These are phyloP conservation scores for Nasonia giraulti DNA, from an alignment of 1,140 invertebrate species.

Conservation along the genomic window DNA sequence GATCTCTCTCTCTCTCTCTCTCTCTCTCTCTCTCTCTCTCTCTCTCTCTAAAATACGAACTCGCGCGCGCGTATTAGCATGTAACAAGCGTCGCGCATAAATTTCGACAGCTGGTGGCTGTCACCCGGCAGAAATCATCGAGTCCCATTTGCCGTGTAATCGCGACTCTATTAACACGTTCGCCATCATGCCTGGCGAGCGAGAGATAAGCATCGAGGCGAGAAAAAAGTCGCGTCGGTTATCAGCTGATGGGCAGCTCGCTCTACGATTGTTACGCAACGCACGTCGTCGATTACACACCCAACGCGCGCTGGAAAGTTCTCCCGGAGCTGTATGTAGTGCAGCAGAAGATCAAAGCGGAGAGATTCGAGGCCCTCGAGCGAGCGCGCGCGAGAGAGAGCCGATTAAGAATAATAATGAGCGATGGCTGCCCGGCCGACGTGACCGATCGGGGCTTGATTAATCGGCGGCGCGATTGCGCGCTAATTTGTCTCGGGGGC, in stretches of 20 bases:
- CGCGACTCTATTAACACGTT: conserved; percentile 4
- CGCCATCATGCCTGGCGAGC: too few species aligned
- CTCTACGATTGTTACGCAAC: conserved; percentile 10
- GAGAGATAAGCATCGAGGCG: not conserved
- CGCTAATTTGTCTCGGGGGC: conserved; percentile 51
- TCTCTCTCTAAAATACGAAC: too few species aligned
- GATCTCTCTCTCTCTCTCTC: too few species aligned
- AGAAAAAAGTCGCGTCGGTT: not conserved
- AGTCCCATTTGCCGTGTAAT: not conserved
- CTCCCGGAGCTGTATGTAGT: not conserved
- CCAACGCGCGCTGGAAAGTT: not conserved
- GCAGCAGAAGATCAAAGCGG: conserved; percentile 8
- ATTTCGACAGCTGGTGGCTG: not conserved
- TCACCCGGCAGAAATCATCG: not conserved
- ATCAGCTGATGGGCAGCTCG: not conserved
- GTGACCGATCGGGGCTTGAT: conserved; percentile 56
- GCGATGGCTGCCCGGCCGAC: conserved; percentile 39
- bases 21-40: too few species aligned
- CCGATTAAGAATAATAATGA: conserved; percentile 58
- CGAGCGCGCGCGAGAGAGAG: conserved; percentile 49
- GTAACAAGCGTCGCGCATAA: not conserved
- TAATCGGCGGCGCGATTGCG: conserved; percentile 52
- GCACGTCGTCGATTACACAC: conserved; percentile 23
- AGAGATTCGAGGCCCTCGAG: conserved; percentile 1
- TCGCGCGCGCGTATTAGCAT: too few species aligned